Base-by-base conservation (phyloP, 1,140 invertebrate genomes). In the Druon quercuslanigerum region DNA sequence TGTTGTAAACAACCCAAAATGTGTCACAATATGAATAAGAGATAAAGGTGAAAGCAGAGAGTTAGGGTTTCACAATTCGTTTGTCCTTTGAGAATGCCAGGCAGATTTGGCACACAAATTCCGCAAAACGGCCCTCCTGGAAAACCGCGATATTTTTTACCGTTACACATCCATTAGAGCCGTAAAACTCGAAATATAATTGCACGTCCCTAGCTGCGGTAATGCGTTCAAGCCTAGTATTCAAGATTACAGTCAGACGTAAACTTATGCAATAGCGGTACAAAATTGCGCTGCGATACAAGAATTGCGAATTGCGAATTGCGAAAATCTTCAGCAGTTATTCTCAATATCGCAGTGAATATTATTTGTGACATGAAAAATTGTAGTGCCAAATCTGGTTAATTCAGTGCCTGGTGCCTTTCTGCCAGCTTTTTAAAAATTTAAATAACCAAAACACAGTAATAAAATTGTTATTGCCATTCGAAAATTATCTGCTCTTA, bases 261-360 rank as follows among this genome's bases (percentile, higher is more conserved):
- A 54, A 79, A 79, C 79, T 86, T 85, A 78, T 79, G 85, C 80
- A 85, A 66, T 40, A 66, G 81, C 76, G 20, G 60, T 51, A 52
- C 57, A 50, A 73, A 81, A 73, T 76, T 60, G 72, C 72, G 50
- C 66, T 52, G 71, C 74, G 57, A 82, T 66, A 78, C 78, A 56
- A 19, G 50, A 71, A 82, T 86, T 86, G 80, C 82, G 82, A 82
- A 81, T 86, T 80, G 83, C 84, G 86, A 86, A 82, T 73, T 70
- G 19, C 79, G 46, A 52, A 72, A 75, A 79, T 46, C 40, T 46
- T 8, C 40, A 46, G 40, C 9, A 46, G 40, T 46, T 7, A 46
- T 46, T 46, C 40, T 46, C 40, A 46, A 46, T 46, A 46, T 46
- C 40, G 40, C 40, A 46, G 40, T 46, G 40, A 9, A 46, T 11